These are phyloP conservation scores for Mionectes olivaceus DNA, from an alignment of 2,797 vertebrate species.

Conservation along the genomic window DNA sequence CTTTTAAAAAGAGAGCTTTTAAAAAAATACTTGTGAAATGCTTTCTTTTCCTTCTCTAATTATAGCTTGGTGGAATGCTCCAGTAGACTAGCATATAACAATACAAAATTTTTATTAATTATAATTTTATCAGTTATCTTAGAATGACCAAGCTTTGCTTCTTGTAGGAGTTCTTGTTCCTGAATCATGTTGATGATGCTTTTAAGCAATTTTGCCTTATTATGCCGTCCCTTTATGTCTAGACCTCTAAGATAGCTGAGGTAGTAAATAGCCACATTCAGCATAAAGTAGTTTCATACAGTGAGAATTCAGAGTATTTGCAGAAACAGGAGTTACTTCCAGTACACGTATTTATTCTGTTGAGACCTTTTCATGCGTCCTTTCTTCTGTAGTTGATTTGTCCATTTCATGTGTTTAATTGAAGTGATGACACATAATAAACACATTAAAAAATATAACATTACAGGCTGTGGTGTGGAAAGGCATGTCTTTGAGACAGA, in stretches of 20 bases:
- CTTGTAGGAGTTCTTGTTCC: neutral
- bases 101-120: neutral
- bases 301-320: slow-evolving; percentile 30
- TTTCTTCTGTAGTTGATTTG: neutral
- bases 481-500: slow-evolving; percentile 12
- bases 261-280: neutral
- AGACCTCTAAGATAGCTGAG: neutral
- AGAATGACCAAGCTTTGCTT: neutral
- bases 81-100: neutral
- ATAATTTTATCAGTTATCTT: neutral
- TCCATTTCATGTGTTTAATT: slow-evolving; percentile 2
- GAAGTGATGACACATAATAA: neutral
- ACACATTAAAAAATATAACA: neutral
- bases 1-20: neutral
- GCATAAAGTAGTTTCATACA: neutral
- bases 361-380: neutral
- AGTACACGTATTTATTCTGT: neutral
- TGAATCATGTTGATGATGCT: neutral
- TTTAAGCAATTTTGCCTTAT: neutral
- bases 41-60: neutral
- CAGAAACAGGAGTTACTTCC: slow-evolving; percentile 13
- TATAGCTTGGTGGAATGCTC: neutral
- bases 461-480: neutral
- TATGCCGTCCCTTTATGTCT: neutral
- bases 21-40: neutral